Evolutionary conservation across 2,797 vertebrate species (phyloP).

Genomic region (Psittacula derbiana): DNA sequence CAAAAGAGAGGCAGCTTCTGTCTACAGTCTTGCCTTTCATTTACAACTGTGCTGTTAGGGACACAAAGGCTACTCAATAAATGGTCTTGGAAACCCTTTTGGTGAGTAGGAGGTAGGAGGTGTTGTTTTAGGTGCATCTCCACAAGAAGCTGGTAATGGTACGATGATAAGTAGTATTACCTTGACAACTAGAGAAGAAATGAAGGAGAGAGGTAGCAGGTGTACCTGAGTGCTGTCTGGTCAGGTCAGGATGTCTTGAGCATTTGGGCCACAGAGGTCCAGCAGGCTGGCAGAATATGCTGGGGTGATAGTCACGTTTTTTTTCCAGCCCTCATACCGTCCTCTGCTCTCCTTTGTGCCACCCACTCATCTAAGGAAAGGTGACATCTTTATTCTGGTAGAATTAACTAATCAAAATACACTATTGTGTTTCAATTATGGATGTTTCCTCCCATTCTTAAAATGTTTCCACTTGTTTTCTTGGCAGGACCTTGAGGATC

Average conservation of each 20-base stretch:
- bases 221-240: not conserved
- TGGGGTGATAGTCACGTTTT: not conserved
- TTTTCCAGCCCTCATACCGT: not conserved
- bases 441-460: slow-evolving; percentile 42
- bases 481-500: slow-evolving; percentile 27
- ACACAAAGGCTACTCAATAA: not conserved
- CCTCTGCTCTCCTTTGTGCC: not conserved
- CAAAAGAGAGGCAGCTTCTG: not conserved
- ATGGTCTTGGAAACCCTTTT: not conserved
- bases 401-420: slow-evolving; percentile 32
- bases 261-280: not conserved
- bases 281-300: not conserved
- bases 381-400: slow-evolving; percentile 29
- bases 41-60: not conserved
- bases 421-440: slow-evolving; percentile 44
- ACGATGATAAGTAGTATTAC: not conserved
- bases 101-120: not conserved
- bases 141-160: not conserved
- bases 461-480: slow-evolving; percentile 49
- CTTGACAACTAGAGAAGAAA: not conserved
- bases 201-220: not conserved
- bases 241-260: not conserved
- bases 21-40: not conserved
- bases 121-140: not conserved
- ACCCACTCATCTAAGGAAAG: not conserved